A percentile compares a stretch with the other conserved stretches of the same genome.
These are phyloP conservation scores for Coboldia fuscipes DNA, from an alignment of 1,140 invertebrate species.

Conservation along the genomic window DNA sequence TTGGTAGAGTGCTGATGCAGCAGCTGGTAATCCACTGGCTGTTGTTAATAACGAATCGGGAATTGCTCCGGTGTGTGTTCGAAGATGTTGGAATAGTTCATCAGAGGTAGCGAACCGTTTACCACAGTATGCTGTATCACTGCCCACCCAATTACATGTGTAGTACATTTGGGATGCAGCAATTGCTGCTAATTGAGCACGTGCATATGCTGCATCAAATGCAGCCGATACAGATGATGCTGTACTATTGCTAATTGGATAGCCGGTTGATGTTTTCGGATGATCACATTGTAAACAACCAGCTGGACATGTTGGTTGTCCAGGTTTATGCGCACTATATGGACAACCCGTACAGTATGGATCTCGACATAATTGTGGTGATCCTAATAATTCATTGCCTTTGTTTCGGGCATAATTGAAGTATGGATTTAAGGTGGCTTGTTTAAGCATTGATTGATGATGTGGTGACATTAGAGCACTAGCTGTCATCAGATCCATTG, in stretches of 20 bases:
- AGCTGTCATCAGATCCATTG: conserved; percentile 46
- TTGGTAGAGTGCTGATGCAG: conserved; percentile 43
- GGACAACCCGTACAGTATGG: conserved; percentile 83
- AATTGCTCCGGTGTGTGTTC: conserved; percentile 56
- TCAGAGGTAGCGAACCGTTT: conserved; percentile 75
- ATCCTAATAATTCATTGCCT: conserved; percentile 20
- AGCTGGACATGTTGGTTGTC: conserved; percentile 44
- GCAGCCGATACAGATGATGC: conserved; percentile 25
- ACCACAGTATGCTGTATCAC: conserved; percentile 71
- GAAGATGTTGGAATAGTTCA: conserved; percentile 71
- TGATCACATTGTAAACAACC: conserved; percentile 81
- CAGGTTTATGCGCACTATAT: conserved; percentile 53
- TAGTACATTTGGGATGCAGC: conserved; percentile 55
- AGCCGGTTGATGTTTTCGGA: conserved; percentile 9
- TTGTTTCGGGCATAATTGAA: conserved; percentile 50
- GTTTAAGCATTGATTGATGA: conserved; percentile 43
- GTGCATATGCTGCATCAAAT: conserved; percentile 44
- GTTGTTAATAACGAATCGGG: conserved; percentile 25
- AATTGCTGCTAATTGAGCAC: conserved; percentile 48
- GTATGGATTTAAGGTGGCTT: conserved; percentile 40
- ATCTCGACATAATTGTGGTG: conserved; percentile 53
- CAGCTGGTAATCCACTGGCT: conserved; percentile 22
- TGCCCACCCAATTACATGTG: conserved; percentile 82
- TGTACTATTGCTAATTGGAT: conserved; percentile 28
- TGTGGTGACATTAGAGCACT: conserved; percentile 47